Evolutionary conservation across 2,888 invertebrate species (phyloP).

Genomic region (Limnephilus lunatus): DNA sequence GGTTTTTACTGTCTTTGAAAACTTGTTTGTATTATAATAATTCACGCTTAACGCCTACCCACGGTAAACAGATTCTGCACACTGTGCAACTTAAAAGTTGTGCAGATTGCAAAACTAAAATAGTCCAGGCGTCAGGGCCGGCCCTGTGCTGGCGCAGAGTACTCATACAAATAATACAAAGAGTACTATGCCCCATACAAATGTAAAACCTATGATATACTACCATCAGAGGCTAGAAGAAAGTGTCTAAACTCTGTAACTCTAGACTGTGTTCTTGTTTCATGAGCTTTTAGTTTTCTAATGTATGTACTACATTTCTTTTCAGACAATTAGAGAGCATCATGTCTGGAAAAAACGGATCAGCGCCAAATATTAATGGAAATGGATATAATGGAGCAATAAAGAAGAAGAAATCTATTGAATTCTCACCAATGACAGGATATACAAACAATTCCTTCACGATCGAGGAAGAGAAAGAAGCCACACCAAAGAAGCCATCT

Average conservation of each 20-base stretch:
- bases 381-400: constrained; percentile 66
- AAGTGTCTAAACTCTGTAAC: too few relatives aligned
- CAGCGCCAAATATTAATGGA: constrained; percentile 67
- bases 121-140: neutral
- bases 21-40: neutral
- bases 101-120: neutral
- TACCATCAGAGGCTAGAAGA: neutral
- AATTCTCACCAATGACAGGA: constrained; percentile 70
- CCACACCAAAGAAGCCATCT: constrained; percentile 60
- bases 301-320: neutral
- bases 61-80: neutral
- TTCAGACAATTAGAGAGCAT: constrained; percentile 61
- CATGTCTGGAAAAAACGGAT: constrained; percentile 60
- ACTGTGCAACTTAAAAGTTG: neutral
- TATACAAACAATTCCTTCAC: constrained; percentile 71
- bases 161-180: too few relatives aligned
- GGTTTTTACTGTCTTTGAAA: neutral
- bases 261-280: too few relatives aligned
- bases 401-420: constrained; percentile 72
- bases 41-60: neutral
- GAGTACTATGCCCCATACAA: too few relatives aligned
- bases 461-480: constrained; percentile 69
- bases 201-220: neutral
- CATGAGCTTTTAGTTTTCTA: neutral
- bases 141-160: too few relatives aligned